Base-by-base conservation (phyloP, 2,113 vertebrate genomes). In the Maccullochella peelii region DNA sequence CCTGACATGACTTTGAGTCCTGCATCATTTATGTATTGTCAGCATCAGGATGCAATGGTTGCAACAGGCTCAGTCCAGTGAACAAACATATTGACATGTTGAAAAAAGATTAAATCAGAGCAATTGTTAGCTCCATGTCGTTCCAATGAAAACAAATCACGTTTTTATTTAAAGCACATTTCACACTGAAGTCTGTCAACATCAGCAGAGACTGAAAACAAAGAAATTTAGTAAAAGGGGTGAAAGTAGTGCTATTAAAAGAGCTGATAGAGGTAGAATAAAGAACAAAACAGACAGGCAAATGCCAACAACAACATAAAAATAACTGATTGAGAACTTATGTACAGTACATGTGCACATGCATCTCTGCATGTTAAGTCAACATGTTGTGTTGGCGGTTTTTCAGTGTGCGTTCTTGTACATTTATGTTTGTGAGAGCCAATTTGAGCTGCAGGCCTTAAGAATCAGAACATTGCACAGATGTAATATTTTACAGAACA, bases 21-120 rank as follows among this genome's bases (percentile, higher is more conserved):
- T 91, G 83, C 91, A 92, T 95, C 93, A 95, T 94, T 95, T 91
- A 95, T 95, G 91, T 87, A 73, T 63, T 85, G 90, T 92, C 92
- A 91, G 89, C 92, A 89, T 90, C 77, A 78, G 87, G 86, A 92
- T 93, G 88, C 87, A 84, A 66, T 59, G 80, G 74, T 71, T 90
- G 87, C 77, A 84, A 76, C 89, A 68, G 88, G 89, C 68, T 87
- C 86, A 68, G 86, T 86, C 82, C 81, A 82, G 71, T 58, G 84
- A 89, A 87, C 89, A 91, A 84, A 92, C 88, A 82, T 85, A 92
- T 93, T 79, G 90, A 92, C 67, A 83, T 54, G 78, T 82, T 91
- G 83, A n/a, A n/a, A n/a, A 86, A 88, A 91, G 76, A 88, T 87
- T 78, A 80, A 86, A 82, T 89, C 70, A 52, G 49, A 79, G 47